Evolutionary conservation across 2,113 vertebrate species (phyloP).

Genomic region (Pao palembangensis): DNA sequence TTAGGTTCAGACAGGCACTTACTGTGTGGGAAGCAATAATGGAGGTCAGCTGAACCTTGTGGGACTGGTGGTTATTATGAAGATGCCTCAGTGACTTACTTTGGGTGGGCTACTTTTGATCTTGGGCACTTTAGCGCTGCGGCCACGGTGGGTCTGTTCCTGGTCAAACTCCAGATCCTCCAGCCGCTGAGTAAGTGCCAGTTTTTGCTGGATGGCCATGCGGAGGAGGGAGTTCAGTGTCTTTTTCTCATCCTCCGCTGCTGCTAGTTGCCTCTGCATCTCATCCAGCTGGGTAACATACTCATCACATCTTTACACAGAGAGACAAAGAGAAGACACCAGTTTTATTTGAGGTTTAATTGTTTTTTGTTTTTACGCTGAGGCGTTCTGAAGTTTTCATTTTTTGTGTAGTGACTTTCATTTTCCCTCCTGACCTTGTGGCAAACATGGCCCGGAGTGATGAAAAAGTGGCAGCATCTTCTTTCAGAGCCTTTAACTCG

Average conservation of each 20-base stretch:
- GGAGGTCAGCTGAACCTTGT: too few relatives aligned
- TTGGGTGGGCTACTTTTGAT: constrained; percentile 93
- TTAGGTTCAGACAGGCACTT: not conserved
- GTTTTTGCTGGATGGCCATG: constrained; percentile 99
- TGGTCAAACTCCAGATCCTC: constrained; percentile 99
- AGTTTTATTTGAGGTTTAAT: not conserved
- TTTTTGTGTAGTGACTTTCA: too few relatives aligned
- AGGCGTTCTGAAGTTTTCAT: too few relatives aligned
- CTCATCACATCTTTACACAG: constrained; percentile 86
- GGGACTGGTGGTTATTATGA: not conserved
- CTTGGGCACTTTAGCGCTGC: constrained; percentile 88
- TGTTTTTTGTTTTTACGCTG: not conserved
- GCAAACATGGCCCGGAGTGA: constrained; percentile 98
- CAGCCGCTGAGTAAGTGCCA: constrained; percentile 93
- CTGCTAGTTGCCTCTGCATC: constrained; percentile 97
- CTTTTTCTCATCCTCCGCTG: constrained; percentile 98
- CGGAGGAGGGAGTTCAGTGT: constrained; percentile 94
- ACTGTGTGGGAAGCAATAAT: too few relatives aligned
- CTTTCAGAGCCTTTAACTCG: constrained; percentile 95
- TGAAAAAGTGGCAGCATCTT: constrained; percentile 98
- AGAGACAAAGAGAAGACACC: not conserved
- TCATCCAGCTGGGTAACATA: constrained; percentile 96
- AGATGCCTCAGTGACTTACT: constrained; percentile 83
- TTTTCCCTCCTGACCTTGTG: constrained; percentile 80
- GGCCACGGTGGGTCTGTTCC: constrained; percentile 90